phyloP scores from a whole-genome alignment of 1,140 invertebrate species.

The Cydia strobilella region DNA sequence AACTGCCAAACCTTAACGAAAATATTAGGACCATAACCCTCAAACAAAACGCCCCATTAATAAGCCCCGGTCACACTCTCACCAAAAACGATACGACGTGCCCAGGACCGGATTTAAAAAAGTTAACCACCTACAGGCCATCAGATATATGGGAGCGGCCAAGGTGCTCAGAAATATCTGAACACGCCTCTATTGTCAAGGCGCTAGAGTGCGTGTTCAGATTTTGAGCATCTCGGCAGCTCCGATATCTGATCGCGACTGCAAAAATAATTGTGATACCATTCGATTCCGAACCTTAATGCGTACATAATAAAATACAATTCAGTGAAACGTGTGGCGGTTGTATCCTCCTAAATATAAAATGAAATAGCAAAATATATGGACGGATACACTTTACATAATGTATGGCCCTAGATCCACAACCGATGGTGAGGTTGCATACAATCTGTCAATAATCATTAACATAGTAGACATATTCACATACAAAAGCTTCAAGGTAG shows the following conservation, averaged over 20 bases:
- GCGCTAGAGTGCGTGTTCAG: too few species aligned
- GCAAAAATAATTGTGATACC: not conserved
- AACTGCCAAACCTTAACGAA: not conserved
- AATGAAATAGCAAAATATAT: conserved; percentile 27
- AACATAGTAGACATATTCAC: not conserved
- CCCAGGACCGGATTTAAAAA: too few species aligned
- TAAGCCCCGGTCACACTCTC: too few species aligned
- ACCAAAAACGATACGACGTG: too few species aligned
- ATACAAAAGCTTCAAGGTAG: too few species aligned
- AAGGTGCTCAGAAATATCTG: too few species aligned
- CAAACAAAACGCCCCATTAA: too few species aligned
- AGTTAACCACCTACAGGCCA: too few species aligned
- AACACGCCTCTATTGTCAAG: too few species aligned
- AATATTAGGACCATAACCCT: not conserved
- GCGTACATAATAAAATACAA: conserved; percentile 9
- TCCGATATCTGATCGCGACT: not conserved
- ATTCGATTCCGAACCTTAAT: not conserved
- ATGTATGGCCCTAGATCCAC: conserved; percentile 18
- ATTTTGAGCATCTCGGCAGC: too few species aligned
- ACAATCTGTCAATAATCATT: not conserved
- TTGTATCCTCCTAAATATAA: conserved; percentile 7
- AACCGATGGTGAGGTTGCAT: conserved; percentile 5
- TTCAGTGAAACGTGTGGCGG: conserved; percentile 1
- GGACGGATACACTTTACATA: conserved; percentile 22
- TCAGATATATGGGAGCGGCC: too few species aligned